A percentile compares a stretch with the other conserved stretches of the same genome.
Conservation (phyloP, 2,888 invertebrate genomes). For the Dicyrtomina minuta region DNA sequence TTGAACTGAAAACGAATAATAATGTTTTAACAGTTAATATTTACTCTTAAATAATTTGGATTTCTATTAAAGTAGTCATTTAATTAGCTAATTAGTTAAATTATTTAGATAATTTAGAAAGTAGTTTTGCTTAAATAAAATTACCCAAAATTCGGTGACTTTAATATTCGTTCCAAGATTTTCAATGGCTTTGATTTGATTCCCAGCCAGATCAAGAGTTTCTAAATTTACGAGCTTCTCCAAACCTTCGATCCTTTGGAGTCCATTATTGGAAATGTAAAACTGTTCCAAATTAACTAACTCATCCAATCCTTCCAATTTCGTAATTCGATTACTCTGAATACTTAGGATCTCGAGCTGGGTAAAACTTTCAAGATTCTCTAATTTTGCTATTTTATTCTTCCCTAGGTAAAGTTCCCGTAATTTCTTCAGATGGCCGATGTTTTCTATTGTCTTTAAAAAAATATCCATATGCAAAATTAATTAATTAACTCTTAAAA, state of each 20-base stretch:
- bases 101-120: not conserved
- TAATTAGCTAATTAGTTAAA: not conserved
- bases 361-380: constrained; percentile 72
- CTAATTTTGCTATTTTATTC: constrained; percentile 87
- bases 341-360: constrained; percentile 79
- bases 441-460: constrained; percentile 78
- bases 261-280: constrained; percentile 91
- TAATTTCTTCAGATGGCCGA: constrained; percentile 73
- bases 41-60: not conserved
- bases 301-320: constrained; percentile 80
- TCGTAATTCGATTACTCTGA: constrained; percentile 84
- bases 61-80: not conserved
- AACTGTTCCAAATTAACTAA: constrained; percentile 77
- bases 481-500: too few species aligned
- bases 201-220: constrained; percentile 88
- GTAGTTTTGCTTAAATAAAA: not conserved
- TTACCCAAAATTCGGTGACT: constrained; percentile 95
- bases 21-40: constrained; percentile 18
- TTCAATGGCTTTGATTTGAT: constrained; percentile 76
- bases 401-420: constrained; percentile 85
- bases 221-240: constrained; percentile 69
- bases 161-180: constrained; percentile 73
- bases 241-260: constrained; percentile 75
- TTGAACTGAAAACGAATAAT: constrained; percentile 80
- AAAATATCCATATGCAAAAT: too few species aligned